Percentiles rank a stretch among this genome's conserved stretches.
Evolutionary conservation across 1,140 invertebrate species (phyloP).

Genomic region (Chrysopa pallens): DNA sequence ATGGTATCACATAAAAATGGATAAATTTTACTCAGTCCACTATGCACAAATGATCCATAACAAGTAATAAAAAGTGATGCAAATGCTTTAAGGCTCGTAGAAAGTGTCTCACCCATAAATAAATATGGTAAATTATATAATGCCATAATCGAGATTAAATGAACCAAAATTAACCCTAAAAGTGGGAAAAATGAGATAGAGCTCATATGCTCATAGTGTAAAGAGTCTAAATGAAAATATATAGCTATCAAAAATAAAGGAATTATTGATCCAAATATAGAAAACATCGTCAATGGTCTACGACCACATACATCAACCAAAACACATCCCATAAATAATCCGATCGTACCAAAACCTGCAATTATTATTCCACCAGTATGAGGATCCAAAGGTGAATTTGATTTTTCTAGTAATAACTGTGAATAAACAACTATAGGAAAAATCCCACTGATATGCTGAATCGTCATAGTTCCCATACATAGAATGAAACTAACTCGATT

Average conservation of each 20-base stretch:
- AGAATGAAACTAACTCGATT: constrained; percentile 14
- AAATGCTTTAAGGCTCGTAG: constrained; percentile 28
- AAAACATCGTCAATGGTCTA: constrained; percentile 21
- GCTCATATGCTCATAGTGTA: constrained; percentile 1
- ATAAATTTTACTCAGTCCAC: constrained; percentile 40
- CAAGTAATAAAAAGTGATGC: not conserved
- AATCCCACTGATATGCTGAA: constrained; percentile 29
- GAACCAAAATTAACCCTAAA: constrained; percentile 6
- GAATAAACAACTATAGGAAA: constrained; percentile 35
- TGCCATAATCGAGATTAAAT: constrained; percentile 7
- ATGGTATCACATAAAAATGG: constrained; percentile 22
- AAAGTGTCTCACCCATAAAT: constrained; percentile 40
- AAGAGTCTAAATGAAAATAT: constrained; percentile 14
- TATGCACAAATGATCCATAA: constrained; percentile 23
- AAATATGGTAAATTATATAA: constrained; percentile 37
- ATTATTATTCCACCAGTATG: constrained; percentile 16
- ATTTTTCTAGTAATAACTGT: constrained; percentile 23
- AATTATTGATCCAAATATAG: constrained; percentile 9
- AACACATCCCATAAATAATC: not conserved
- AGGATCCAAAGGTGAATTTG: constrained; percentile 15
- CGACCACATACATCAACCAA: constrained; percentile 24
- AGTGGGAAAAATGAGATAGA: constrained; percentile 5
- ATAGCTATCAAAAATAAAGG: constrained; percentile 9
- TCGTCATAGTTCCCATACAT: constrained; percentile 27
- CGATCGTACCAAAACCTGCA: constrained; percentile 14